These are phyloP conservation scores for Chrysocyon brachyurus DNA, from an alignment of 2,797 vertebrate genomes.

Conservation along the genomic window DNA sequence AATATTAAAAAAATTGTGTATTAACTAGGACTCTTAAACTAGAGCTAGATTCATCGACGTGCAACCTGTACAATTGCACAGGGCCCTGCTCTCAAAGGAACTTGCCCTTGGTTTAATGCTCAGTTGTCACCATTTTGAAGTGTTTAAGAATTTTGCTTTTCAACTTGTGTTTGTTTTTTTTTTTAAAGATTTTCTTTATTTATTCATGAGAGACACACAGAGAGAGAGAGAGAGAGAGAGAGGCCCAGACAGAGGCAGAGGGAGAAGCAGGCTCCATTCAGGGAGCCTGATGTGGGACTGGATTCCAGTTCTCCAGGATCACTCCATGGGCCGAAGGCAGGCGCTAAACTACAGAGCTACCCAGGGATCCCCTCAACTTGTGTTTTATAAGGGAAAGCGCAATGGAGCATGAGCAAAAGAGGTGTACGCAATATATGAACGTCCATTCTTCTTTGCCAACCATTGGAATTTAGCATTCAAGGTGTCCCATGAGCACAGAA, in stretches of 20 bases:
- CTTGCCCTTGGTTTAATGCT: not conserved
- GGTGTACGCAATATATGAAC: not conserved
- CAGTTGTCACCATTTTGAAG: not conserved
- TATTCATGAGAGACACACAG: too few species aligned
- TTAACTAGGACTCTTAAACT: not conserved
- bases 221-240: too few species aligned
- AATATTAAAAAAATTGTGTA: not conserved
- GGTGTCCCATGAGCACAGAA: not conserved
- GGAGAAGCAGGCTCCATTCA: too few species aligned
- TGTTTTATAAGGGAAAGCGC: not conserved
- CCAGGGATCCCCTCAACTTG: not conserved
- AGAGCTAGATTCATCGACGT: not conserved
- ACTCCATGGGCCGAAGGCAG: too few species aligned
- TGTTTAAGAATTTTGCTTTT: not conserved
- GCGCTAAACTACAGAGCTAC: too few species aligned
- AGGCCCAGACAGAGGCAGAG: too few species aligned
- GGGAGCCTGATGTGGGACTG: too few species aligned
- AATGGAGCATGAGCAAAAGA: not conserved
- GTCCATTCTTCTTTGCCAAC: not conserved
- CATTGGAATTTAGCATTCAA: not conserved
- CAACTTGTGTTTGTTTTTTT: not conserved
- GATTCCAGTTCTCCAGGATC: too few species aligned
- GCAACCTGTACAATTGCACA: not conserved
- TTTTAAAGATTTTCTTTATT: too few species aligned
- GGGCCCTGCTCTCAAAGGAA: not conserved